These are phyloP conservation scores for Babyrousa celebensis DNA, from an alignment of 2,797 vertebrate species.

Conservation along the genomic window DNA sequence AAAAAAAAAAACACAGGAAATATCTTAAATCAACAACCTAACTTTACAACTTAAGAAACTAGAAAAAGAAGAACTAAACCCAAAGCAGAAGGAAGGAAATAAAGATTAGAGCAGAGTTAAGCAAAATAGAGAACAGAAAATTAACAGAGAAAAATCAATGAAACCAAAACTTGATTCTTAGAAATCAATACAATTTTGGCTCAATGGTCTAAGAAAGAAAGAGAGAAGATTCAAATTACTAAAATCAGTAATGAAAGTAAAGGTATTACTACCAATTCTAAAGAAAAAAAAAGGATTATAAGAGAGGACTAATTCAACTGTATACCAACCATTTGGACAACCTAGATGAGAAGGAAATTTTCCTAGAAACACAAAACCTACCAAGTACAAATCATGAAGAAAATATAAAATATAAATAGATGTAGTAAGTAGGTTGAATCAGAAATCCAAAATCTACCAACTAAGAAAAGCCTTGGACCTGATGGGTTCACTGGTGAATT, in stretches of 20 bases:
- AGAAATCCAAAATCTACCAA: not conserved
- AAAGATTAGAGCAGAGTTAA: not conserved
- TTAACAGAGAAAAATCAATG: slow-evolving; percentile 29
- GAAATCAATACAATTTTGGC: not conserved
- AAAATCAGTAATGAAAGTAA: not conserved
- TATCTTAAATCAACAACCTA: not conserved
- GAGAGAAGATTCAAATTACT: not conserved
- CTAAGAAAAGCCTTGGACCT: not conserved
- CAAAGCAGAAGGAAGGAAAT: slow-evolving; percentile 10
- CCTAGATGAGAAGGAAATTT: not conserved
- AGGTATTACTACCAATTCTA: not conserved
- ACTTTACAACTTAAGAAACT: not conserved
- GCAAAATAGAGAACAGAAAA: not conserved
- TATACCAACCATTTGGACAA: not conserved
- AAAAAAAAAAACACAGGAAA: not conserved
- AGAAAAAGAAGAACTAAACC: not conserved
- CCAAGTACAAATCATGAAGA: not conserved
- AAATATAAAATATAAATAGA: not conserved
- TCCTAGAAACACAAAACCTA: not conserved
- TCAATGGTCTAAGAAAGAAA: not conserved
- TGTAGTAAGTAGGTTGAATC: not conserved
- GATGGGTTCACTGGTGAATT: not conserved
- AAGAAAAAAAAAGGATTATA: not conserved
- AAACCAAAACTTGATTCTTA: not conserved
- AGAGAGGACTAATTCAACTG: not conserved